A percentile compares a stretch with the other conserved stretches of the same genome.
Evolutionary conservation across 2,797 vertebrate species (phyloP).

Genomic region (Tadarida brasiliensis): DNA sequence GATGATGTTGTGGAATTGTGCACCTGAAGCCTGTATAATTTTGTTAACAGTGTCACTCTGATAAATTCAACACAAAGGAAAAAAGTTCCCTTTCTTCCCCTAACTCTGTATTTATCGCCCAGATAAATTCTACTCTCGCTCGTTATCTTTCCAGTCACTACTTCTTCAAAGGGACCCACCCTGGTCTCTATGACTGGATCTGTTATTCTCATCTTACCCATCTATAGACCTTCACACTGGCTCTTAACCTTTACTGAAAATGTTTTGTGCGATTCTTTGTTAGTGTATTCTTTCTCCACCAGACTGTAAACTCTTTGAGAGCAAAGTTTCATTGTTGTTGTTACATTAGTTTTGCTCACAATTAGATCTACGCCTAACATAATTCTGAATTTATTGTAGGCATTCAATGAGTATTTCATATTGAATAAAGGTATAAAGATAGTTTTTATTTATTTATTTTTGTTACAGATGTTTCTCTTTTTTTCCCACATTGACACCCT

Average conservation of each 20-base stretch:
- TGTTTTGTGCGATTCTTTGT: neutral
- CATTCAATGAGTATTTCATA: neutral
- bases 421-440: neutral
- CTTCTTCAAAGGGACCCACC: neutral
- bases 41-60: neutral
- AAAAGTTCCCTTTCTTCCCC: neutral
- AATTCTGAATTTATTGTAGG: neutral
- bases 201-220: neutral
- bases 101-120: neutral
- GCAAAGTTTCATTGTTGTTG: neutral
- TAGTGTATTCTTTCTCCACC: neutral
- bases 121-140: neutral
- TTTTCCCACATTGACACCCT: too few relatives aligned
- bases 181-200: neutral
- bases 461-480: too few relatives aligned
- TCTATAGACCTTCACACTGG: neutral
- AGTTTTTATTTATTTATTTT: neutral
- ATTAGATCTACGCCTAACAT: neutral
- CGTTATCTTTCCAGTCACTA: neutral
- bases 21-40: neutral
- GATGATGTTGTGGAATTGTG: neutral
- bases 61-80: neutral
- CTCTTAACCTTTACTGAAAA: neutral
- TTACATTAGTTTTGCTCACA: neutral
- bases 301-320: neutral